A percentile compares a stretch with the other conserved stretches of the same genome.
phyloP scores from a whole-genome alignment of 2,797 vertebrate genomes.

The Uromys caudimaculatus region DNA sequence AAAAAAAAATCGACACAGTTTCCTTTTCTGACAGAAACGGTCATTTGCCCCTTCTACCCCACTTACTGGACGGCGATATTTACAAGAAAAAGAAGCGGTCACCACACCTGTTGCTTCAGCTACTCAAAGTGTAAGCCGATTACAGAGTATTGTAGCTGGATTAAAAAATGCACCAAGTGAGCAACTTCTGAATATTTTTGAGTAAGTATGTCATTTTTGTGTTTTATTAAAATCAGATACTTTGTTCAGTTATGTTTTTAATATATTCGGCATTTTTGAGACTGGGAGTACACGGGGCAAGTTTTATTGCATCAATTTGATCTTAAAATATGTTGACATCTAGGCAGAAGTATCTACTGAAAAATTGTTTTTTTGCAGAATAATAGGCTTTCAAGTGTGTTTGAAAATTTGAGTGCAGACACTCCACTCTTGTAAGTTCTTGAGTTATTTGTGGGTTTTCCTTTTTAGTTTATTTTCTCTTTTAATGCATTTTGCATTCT shows the following conservation, averaged over 20 bases:
- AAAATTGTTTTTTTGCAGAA: conserved; percentile 47
- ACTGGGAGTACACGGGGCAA: background rate
- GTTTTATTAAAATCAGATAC: conserved; percentile 43
- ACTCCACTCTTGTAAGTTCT: background rate
- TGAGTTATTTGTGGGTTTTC: background rate
- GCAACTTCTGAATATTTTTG: conserved; percentile 91
- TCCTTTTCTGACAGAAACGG: conserved; percentile 87
- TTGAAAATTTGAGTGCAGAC: conserved; percentile 1
- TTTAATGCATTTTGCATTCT: background rate
- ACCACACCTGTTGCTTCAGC: conserved; percentile 96
- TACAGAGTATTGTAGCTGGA: conserved; percentile 95
- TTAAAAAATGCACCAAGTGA: conserved; percentile 93
- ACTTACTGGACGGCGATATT: conserved; percentile 95
- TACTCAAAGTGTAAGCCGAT: conserved; percentile 95
- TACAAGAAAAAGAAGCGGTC: conserved; percentile 94
- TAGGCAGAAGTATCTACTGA: conserved; percentile 33
- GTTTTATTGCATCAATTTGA: conserved; percentile 20
- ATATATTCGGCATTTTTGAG: conserved; percentile 52
- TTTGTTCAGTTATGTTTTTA: conserved; percentile 40
- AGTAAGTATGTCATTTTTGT: conserved; percentile 86
- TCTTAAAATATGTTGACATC: conserved; percentile 39
- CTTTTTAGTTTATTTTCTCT: background rate
- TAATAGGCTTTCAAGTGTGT: conserved; percentile 26
- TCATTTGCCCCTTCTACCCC: conserved; percentile 96
- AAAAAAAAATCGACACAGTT: too few relatives aligned